Evolutionary conservation across 2,113 vertebrate species (phyloP).

Genomic region (Phainopepla nitens): DNA sequence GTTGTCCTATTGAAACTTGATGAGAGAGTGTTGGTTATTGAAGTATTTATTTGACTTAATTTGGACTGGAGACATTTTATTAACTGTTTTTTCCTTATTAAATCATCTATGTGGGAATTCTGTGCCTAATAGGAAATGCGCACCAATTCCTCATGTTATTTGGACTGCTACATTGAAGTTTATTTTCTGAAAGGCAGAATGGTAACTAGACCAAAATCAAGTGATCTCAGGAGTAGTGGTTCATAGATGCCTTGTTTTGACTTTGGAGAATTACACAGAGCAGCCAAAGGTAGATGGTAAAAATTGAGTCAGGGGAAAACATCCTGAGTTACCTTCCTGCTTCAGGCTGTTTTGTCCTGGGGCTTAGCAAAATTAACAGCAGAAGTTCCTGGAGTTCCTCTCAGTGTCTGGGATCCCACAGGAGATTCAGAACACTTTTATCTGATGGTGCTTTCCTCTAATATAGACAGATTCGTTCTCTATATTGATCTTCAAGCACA

Average conservation of each 20-base stretch:
- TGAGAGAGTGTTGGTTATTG: background rate
- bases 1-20: background rate
- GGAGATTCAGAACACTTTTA: background rate
- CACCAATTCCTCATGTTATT: background rate
- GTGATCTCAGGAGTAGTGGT: background rate
- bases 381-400: background rate
- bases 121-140: background rate
- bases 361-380: background rate
- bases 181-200: background rate
- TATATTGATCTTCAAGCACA: background rate
- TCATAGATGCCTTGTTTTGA: background rate
- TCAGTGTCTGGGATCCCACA: background rate
- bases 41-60: background rate
- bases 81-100: background rate
- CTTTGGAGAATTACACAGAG: background rate
- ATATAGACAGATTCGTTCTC: background rate
- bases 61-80: background rate
- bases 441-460: background rate
- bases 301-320: background rate
- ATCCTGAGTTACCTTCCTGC: background rate
- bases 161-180: background rate
- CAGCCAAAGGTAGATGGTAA: background rate
- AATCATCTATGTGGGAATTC: background rate
- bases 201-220: background rate
- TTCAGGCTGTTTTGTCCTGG: background rate